Evolutionary conservation across 2,113 vertebrate species (phyloP).

Genomic region (Isurus oxyrinchus): DNA sequence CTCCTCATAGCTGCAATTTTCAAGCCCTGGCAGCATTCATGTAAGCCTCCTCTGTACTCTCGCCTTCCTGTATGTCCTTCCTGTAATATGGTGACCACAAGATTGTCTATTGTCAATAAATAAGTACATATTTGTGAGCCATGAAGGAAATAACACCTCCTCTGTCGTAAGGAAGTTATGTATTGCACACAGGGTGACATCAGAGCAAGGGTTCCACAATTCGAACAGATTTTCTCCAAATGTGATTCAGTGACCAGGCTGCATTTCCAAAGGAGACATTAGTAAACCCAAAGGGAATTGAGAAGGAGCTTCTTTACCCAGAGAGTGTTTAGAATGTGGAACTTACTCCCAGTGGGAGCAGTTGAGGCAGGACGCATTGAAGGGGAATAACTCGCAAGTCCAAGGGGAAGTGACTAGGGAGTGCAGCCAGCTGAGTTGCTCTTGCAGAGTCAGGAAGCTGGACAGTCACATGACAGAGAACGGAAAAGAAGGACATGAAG

Average conservation of each 20-base stretch:
- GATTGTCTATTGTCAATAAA: no score
- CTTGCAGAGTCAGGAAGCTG: neutral
- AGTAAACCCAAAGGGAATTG: no score
- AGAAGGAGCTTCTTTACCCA: neutral
- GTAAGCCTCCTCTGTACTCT: no score
- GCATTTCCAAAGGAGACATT: neutral
- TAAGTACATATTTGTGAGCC: neutral
- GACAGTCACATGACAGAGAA: neutral
- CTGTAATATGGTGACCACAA: no score
- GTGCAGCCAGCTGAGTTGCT: no score
- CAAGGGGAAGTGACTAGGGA: no score
- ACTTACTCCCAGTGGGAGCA: neutral
- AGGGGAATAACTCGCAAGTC: neutral
- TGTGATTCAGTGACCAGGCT: neutral
- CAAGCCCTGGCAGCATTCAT: no score
- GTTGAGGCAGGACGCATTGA: neutral
- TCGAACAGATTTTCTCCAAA: neutral
- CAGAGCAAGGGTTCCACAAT: neutral
- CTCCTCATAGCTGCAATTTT: no score
- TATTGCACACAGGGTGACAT: neutral
- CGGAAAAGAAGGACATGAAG: neutral
- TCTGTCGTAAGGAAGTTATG: neutral
- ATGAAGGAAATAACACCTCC: neutral
- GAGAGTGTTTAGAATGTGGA: neutral
- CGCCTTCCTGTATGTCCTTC: no score